Conservation (phyloP, 2,113 vertebrate species). For the Irena cyanogastra region DNA sequence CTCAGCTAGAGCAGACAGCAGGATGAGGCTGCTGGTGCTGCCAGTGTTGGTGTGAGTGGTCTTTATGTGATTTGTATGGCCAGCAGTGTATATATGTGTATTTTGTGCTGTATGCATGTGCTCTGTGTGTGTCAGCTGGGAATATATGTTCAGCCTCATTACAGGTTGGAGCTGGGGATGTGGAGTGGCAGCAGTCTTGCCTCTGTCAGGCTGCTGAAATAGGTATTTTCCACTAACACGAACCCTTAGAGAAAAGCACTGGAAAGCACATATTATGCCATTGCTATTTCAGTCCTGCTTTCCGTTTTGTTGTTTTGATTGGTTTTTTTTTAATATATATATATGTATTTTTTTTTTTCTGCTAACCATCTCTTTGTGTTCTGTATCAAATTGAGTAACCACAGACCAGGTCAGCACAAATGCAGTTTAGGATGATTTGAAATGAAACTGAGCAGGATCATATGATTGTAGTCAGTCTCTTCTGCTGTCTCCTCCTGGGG, state of each 20-base stretch:
- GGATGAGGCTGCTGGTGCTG: neutral
- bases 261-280: neutral
- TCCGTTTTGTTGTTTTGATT: neutral
- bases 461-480: neutral
- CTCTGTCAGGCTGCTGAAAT: neutral
- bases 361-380: neutral
- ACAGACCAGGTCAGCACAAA: neutral
- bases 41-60: neutral
- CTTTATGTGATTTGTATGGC: neutral
- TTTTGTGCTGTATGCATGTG: neutral
- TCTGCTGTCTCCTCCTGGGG: neutral
- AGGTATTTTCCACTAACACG: neutral
- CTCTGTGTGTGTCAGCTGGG: neutral
- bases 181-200: neutral
- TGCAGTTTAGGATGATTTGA: conserved; percentile 5
- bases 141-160: neutral
- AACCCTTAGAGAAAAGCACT: neutral
- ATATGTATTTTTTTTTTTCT: neutral
- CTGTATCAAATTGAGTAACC: neutral
- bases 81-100: neutral
- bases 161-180: neutral
- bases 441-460: neutral
- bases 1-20: neutral
- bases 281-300: neutral
- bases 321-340: too few species aligned